These are phyloP conservation scores for Ptychoptera contaminata DNA, from an alignment of 2,888 invertebrate species.

Conservation along the genomic window DNA sequence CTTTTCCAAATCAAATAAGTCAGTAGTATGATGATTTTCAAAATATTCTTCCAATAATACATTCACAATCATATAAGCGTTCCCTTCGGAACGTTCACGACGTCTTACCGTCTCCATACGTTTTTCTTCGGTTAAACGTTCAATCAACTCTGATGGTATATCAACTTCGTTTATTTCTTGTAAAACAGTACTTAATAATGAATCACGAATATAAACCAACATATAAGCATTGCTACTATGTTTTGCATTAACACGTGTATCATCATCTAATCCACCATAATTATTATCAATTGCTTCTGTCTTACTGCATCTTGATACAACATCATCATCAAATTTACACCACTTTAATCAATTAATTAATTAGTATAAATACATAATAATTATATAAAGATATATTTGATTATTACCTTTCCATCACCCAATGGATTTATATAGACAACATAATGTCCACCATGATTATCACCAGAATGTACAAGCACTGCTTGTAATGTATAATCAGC, in stretches of 20 bases:
- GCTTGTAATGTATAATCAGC: constrained; percentile 85
- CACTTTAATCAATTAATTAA: constrained; percentile 29
- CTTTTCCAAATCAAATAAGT: constrained; percentile 85
- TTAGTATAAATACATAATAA: too few relatives aligned
- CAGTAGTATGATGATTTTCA: constrained; percentile 89
- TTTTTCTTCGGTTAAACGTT: constrained; percentile 78
- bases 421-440: constrained; percentile 95
- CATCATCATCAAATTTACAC: constrained; percentile 92
- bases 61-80: constrained; percentile 86
- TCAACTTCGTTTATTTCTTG: constrained; percentile 79
- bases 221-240: constrained; percentile 97
- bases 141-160: constrained; percentile 75
- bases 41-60: constrained; percentile 71
- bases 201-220: constrained; percentile 93
- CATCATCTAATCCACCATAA: constrained; percentile 87
- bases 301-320: constrained; percentile 85
- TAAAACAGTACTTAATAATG: constrained; percentile 63
- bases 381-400: too few relatives aligned
- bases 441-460: constrained; percentile 96
- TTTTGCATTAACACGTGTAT: constrained; percentile 71
- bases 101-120: constrained; percentile 71
- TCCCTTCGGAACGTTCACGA: constrained; percentile 90
- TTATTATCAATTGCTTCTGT: constrained; percentile 92
- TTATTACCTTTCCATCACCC: constrained; percentile 53
- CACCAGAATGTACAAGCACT: constrained; percentile 92